A percentile compares a stretch with the other conserved stretches of the same genome.
These are phyloP conservation scores for Heliangelus exortis DNA, from an alignment of 2,797 vertebrate species.

Conservation along the genomic window DNA sequence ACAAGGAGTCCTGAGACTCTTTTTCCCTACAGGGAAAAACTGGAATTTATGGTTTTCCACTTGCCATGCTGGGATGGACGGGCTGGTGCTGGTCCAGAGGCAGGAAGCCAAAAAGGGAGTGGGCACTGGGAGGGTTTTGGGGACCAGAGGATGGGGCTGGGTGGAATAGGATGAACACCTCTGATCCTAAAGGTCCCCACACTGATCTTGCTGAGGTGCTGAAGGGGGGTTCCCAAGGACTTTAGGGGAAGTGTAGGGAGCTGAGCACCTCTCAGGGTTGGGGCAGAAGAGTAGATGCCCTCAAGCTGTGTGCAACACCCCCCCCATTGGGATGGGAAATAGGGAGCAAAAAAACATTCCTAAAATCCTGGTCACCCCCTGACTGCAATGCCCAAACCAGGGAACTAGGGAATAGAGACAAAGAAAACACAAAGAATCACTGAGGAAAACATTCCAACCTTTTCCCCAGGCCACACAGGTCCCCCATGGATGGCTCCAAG, in stretches of 20 bases:
- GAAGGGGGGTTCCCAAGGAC: not conserved
- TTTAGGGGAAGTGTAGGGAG: not conserved
- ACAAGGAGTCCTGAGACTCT: not conserved
- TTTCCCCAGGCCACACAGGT: not conserved
- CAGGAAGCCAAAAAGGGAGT: not conserved
- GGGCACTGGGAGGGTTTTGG: too few relatives aligned
- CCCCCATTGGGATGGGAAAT: not conserved
- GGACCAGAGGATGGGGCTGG: not conserved
- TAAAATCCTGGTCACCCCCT: not conserved
- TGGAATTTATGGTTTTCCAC: not conserved
- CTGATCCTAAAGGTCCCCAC: not conserved
- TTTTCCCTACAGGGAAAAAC: not conserved
- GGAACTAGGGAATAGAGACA: not conserved
- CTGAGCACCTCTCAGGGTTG: not conserved
- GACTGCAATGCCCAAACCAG: not conserved
- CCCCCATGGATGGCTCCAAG: not conserved
- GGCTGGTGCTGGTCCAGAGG: not conserved
- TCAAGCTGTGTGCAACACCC: not conserved
- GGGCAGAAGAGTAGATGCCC: not conserved
- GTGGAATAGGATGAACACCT: fast-evolving
- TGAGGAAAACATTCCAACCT: not conserved
- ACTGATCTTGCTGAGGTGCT: not conserved
- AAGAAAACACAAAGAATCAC: fast-evolving
- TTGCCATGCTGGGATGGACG: fast-evolving
- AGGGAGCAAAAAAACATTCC: not conserved